These are phyloP conservation scores for Epinotia bilunana DNA, from an alignment of 2,888 invertebrate species.

Conservation along the genomic window DNA sequence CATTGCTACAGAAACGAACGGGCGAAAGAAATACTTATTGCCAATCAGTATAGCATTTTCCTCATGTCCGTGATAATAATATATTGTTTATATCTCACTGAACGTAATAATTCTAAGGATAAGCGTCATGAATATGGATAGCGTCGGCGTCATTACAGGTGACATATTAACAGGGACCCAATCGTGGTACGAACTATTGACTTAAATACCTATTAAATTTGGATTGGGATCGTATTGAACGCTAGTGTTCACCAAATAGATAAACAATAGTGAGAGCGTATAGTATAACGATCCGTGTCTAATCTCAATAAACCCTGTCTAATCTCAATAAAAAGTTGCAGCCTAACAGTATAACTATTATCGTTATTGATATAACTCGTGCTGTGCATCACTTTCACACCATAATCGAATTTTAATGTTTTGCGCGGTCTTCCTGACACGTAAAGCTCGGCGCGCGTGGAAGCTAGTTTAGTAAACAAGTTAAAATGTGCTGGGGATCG, in stretches of 20 bases:
- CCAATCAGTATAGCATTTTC: conserved; percentile 69
- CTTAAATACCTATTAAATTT: background rate
- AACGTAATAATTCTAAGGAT: conserved; percentile 64
- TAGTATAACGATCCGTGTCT: too few relatives aligned
- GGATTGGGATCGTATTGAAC: too few relatives aligned
- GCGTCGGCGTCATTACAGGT: conserved; percentile 63
- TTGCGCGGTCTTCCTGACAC: background rate
- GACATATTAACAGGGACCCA: conserved; percentile 69
- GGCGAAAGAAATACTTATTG: conserved; percentile 59
- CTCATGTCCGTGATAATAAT: conserved; percentile 75
- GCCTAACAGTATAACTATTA: too few relatives aligned
- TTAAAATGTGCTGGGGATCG: background rate
- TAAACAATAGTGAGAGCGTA: too few relatives aligned
- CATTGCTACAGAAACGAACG: conserved; percentile 68
- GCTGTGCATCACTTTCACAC: too few relatives aligned
- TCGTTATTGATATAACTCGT: too few relatives aligned
- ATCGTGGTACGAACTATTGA: background rate
- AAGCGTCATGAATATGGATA: conserved; percentile 60
- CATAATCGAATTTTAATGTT: background rate
- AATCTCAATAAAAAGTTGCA: too few relatives aligned
- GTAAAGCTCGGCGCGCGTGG: background rate
- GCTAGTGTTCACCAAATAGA: too few relatives aligned
- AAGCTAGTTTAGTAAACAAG: background rate
- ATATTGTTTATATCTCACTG: conserved; percentile 72
- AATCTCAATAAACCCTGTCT: too few relatives aligned